Percentiles rank a stretch among this genome's conserved stretches.
These are phyloP conservation scores for Nasonia oneida DNA, from an alignment of 2,888 invertebrate species.

Conservation along the genomic window DNA sequence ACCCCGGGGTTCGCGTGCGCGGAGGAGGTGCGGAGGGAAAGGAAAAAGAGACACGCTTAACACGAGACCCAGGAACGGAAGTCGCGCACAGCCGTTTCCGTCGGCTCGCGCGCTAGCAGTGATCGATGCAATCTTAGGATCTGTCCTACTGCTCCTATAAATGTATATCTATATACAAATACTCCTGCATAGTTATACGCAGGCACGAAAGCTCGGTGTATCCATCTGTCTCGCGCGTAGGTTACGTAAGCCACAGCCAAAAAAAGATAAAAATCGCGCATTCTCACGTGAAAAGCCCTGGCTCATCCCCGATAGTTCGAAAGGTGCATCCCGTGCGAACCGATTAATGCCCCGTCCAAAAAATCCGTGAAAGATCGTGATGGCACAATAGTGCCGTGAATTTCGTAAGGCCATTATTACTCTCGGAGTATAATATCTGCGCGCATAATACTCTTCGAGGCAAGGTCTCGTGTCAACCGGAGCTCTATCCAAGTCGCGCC, in stretches of 20 bases:
- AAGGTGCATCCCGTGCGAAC: background rate
- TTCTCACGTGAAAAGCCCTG: constrained; percentile 13
- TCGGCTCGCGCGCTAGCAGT: constrained; percentile 63
- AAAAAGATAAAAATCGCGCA: background rate
- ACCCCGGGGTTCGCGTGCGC: constrained; percentile 40
- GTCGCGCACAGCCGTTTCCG: constrained; percentile 73
- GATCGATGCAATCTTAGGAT: constrained; percentile 75
- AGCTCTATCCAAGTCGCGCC: constrained; percentile 27
- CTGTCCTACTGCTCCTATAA: background rate
- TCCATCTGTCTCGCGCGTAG: background rate
- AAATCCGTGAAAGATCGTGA: background rate
- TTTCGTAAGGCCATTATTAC: constrained; percentile 54
- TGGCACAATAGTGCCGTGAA: background rate
- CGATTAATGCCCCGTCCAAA: background rate
- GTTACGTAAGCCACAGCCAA: background rate
- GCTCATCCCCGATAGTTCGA: background rate
- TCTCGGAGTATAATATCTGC: constrained; percentile 20
- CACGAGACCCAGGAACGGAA: constrained; percentile 66
- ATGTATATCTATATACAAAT: background rate
- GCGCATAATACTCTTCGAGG: background rate
- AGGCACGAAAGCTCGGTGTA: background rate
- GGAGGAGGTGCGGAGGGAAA: constrained; percentile 26
- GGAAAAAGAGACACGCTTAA: constrained; percentile 61
- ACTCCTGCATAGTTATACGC: background rate
- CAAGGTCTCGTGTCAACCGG: background rate